Evolutionary conservation across 2,888 invertebrate species (phyloP).

Genomic region (Nebria salina): DNA sequence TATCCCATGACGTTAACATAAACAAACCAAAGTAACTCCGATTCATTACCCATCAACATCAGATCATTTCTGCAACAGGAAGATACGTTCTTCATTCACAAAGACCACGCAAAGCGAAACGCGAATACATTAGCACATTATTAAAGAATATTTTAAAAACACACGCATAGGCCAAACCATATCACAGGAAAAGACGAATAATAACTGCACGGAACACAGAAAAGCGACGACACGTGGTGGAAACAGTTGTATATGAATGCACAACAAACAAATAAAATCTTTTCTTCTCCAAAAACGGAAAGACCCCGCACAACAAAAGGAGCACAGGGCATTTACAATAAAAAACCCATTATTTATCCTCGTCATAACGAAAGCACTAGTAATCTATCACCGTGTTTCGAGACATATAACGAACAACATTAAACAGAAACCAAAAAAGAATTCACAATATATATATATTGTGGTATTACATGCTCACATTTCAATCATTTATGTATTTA

Average conservation of each 20-base stretch:
- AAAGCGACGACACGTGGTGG: background rate
- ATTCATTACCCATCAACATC: background rate
- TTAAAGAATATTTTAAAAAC: slow-evolving; percentile 1
- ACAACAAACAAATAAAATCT: slow-evolving; percentile 4
- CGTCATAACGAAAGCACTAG: slow-evolving; percentile 42
- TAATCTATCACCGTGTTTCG: slow-evolving; percentile 34
- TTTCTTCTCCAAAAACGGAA: slow-evolving; percentile 9
- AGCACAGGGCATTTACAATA: slow-evolving; percentile 33
- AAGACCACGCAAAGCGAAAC: background rate
- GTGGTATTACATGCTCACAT: too few relatives aligned
- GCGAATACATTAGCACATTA: slow-evolving; percentile 1
- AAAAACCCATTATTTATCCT: slow-evolving; percentile 46
- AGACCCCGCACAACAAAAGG: background rate
- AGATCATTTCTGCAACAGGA: background rate
- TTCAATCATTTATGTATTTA: too few relatives aligned
- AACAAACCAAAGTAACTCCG: background rate
- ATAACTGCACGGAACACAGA: background rate
- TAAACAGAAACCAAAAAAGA: slow-evolving; percentile 26
- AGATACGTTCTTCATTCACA: background rate
- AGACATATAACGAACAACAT: slow-evolving; percentile 28
- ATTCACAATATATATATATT: background rate
- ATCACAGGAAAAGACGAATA: background rate
- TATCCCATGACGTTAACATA: background rate
- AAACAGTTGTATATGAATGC: background rate
- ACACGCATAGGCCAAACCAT: background rate